These are phyloP conservation scores for Smutsia temminckii DNA, from an alignment of 2,797 vertebrate genomes.

Conservation along the genomic window DNA sequence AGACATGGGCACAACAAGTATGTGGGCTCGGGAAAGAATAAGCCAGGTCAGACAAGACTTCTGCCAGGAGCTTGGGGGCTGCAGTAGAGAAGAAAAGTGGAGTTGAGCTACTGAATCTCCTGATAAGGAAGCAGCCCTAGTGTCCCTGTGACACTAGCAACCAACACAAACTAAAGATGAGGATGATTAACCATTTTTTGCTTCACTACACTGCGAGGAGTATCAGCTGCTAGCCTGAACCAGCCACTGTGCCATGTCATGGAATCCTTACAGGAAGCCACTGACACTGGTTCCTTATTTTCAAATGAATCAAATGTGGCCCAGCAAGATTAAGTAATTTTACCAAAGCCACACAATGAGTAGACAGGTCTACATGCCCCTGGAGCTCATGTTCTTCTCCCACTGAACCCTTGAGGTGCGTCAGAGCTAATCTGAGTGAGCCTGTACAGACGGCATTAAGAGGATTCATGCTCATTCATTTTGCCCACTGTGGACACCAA, in stretches of 20 bases:
- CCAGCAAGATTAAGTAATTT: neutral
- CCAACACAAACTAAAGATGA: neutral
- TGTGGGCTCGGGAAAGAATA: neutral
- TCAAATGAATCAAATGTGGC: neutral
- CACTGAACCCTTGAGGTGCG: neutral
- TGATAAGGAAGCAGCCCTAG: neutral
- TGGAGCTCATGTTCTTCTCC: rapidly evolving
- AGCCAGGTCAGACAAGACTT: neutral
- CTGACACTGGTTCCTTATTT: neutral
- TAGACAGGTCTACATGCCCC: neutral
- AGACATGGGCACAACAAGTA: neutral
- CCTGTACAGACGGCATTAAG: neutral
- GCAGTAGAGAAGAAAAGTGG: neutral
- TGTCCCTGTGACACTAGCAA: neutral
- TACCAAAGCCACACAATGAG: neutral
- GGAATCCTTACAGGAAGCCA: neutral
- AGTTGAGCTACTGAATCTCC: neutral
- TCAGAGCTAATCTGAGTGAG: neutral
- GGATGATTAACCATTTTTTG: neutral
- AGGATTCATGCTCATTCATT: neutral
- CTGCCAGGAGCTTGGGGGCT: neutral
- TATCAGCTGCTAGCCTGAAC: neutral
- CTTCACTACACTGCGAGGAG: neutral
- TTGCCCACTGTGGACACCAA: neutral
- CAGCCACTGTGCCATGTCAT: too few relatives aligned